phyloP scores from a whole-genome alignment of 2,113 vertebrate genomes.

The Cochlearius cochlearius region DNA sequence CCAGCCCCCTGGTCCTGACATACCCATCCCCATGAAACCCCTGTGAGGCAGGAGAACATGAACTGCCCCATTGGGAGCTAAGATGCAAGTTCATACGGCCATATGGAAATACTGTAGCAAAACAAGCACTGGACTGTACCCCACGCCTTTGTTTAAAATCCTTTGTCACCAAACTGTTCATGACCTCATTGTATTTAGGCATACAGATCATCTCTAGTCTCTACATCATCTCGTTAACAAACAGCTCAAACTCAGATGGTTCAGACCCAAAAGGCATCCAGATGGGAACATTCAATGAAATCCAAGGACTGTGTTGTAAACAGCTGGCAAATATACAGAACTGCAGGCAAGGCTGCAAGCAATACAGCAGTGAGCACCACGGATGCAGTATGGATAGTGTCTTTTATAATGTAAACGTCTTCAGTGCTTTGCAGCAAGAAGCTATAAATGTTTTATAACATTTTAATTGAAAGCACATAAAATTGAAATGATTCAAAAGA shows the following conservation, averaged over 20 bases:
- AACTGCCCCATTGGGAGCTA: background rate
- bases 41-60: background rate
- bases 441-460: constrained; percentile 31
- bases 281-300: background rate
- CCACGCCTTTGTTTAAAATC: background rate
- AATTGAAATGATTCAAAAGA: background rate
- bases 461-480: constrained; percentile 51
- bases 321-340: constrained; percentile 20
- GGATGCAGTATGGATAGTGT: background rate
- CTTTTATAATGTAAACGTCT: background rate
- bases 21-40: background rate
- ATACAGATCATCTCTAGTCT: background rate
- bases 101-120: background rate
- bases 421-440: constrained; percentile 3
- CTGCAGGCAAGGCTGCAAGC: constrained; percentile 25
- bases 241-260: background rate
- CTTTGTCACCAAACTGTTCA: background rate
- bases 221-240: background rate
- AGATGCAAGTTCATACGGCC: background rate
- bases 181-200: background rate
- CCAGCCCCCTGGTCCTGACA: background rate
- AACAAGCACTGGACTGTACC: background rate
- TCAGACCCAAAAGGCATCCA: background rate
- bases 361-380: background rate
- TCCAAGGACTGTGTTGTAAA: background rate